These are phyloP conservation scores for Eupristina koningsbergeri DNA, from an alignment of 1,140 invertebrate species.

Conservation along the genomic window DNA sequence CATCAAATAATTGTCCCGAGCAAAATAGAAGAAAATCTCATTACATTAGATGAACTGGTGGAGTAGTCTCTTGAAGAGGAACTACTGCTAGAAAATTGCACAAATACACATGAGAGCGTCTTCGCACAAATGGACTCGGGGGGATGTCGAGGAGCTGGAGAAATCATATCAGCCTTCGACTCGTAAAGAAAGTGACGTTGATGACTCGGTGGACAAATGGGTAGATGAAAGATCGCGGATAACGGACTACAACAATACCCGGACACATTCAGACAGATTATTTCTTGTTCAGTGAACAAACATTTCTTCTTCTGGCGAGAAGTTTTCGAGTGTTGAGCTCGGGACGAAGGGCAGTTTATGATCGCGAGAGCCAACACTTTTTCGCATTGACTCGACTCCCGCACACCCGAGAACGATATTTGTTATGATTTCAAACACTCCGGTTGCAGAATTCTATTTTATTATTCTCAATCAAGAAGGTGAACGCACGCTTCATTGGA, in stretches of 20 bases:
- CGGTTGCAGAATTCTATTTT: background rate
- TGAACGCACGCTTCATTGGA: background rate
- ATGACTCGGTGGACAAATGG: background rate
- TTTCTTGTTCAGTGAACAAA: conserved; percentile 63
- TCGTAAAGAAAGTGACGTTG: conserved; percentile 22
- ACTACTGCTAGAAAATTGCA: background rate
- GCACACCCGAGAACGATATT: background rate
- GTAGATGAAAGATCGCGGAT: background rate
- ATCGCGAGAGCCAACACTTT: background rate
- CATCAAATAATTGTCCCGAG: background rate
- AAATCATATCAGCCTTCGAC: conserved; percentile 50
- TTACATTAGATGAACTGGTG: background rate
- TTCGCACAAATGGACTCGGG: background rate
- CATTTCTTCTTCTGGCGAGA: background rate
- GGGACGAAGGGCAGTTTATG: background rate
- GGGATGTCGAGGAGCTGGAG: background rate
- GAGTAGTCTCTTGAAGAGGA: background rate
- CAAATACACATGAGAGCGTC: background rate
- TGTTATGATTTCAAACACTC: background rate
- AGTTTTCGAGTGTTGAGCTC: too few relatives aligned
- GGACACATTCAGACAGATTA: conserved; percentile 58
- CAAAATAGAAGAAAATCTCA: background rate
- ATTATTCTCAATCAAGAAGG: background rate
- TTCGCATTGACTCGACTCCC: background rate
- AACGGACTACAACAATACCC: background rate